Evolutionary conservation across 2,797 vertebrate genomes (phyloP).

Genomic region (Lateolabrax maculatus): DNA sequence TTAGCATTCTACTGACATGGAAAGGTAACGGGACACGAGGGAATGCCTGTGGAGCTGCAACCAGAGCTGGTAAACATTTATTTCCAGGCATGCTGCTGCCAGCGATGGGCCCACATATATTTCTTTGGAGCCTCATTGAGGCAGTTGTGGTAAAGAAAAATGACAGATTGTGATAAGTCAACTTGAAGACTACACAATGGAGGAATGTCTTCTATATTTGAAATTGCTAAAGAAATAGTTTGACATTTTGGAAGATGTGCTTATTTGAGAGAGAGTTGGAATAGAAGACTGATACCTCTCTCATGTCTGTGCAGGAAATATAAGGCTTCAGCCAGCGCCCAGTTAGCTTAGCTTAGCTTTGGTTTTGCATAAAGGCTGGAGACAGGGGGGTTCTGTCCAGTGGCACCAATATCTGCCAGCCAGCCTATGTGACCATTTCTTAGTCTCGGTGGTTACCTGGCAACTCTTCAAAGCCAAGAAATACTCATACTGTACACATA

Average conservation of each 20-base stretch:
- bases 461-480: background rate
- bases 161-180: slow-evolving; percentile 17
- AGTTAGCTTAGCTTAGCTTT: slow-evolving; percentile 14
- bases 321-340: background rate
- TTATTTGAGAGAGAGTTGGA: background rate
- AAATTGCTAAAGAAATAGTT: background rate
- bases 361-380: background rate
- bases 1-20: slow-evolving; percentile 85
- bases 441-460: no score
- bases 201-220: background rate
- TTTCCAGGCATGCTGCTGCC: slow-evolving; percentile 72
- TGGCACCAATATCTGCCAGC: background rate
- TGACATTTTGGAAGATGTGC: background rate
- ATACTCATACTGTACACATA: no score
- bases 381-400: background rate
- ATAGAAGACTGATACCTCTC: background rate
- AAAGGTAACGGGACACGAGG: slow-evolving; percentile 76
- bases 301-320: background rate
- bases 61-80: slow-evolving; percentile 83
- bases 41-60: slow-evolving; percentile 76
- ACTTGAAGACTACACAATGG: background rate
- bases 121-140: slow-evolving; percentile 39
- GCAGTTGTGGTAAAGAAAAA: slow-evolving; percentile 41
- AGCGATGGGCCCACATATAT: slow-evolving; percentile 61
- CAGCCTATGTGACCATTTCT: background rate